phyloP scores from a whole-genome alignment of 2,888 invertebrate species.

The Leucophenga maculata region DNA sequence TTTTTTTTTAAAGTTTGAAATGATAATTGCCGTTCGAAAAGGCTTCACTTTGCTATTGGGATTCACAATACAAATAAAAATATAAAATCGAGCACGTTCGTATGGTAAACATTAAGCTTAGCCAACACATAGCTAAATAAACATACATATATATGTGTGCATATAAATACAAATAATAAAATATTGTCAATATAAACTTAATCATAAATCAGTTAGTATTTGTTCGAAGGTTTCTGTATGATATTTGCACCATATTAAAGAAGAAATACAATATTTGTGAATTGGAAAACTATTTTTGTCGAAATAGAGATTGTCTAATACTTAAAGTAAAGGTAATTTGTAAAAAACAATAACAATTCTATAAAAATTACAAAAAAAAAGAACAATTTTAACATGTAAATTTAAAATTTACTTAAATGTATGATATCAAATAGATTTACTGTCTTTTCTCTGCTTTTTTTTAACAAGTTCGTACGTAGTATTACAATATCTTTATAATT shows the following conservation, averaged over 20 bases:
- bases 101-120: neutral
- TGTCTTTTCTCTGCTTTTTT: slow-evolving; percentile 8
- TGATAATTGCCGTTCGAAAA: neutral
- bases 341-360: slow-evolving; percentile 5
- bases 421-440: slow-evolving; percentile 10
- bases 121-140: no score
- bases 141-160: no score
- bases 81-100: neutral
- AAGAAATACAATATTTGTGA: neutral
- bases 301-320: slow-evolving; percentile 2
- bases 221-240: neutral
- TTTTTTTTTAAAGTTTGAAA: neutral
- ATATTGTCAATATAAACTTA: no score
- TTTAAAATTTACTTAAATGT: slow-evolving; percentile 11
- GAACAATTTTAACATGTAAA: neutral
- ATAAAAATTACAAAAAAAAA: slow-evolving; percentile 4
- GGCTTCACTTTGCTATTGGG: neutral
- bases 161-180: no score
- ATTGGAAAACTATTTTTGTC: no score
- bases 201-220: neutral
- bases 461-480: neutral
- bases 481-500: slow-evolving; percentile 8
- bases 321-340: neutral
- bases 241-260: neutral
- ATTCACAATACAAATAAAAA: neutral